Percentiles rank a stretch among this genome's conserved stretches.
phyloP scores from a whole-genome alignment of 2,888 invertebrate species.

The Hyposoter dolosus region DNA sequence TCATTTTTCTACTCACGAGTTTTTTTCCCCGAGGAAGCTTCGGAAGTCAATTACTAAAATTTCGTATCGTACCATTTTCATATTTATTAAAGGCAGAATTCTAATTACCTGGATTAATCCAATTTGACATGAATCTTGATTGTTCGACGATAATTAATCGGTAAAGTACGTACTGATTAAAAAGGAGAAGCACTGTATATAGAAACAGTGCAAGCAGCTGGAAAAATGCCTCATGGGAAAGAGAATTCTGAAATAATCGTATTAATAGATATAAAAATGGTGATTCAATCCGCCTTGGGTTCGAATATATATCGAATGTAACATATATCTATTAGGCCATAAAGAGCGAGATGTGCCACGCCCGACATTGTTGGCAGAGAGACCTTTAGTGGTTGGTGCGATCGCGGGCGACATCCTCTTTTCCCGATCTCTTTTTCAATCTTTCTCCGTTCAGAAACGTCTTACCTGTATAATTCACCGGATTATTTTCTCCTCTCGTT shows the following conservation, averaged over 20 bases:
- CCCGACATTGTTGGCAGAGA: constrained; percentile 68
- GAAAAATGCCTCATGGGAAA: background rate
- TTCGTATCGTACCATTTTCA: too few species aligned
- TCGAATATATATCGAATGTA: background rate
- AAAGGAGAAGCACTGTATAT: too few species aligned
- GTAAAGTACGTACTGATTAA: too few species aligned
- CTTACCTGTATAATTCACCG: constrained; percentile 58
- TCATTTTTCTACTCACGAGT: background rate
- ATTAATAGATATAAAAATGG: constrained; percentile 7
- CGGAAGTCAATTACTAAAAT: background rate
- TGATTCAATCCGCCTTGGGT: background rate
- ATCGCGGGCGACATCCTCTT: constrained; percentile 62
- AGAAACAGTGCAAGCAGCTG: too few species aligned
- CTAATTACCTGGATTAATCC: too few species aligned
- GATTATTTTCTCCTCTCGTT: constrained; percentile 35
- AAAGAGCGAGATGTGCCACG: constrained; percentile 54
- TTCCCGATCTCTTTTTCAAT: constrained; percentile 46
- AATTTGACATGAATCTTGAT: too few species aligned
- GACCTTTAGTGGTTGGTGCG: constrained; percentile 19
- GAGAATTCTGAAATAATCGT: background rate
- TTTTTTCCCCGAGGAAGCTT: background rate
- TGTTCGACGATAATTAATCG: too few species aligned
- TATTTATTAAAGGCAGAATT: too few species aligned
- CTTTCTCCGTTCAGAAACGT: constrained; percentile 20
- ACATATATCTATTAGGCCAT: constrained; percentile 15